Conservation (phyloP, 2,113 vertebrate genomes). For the Setophaga petechia region DNA sequence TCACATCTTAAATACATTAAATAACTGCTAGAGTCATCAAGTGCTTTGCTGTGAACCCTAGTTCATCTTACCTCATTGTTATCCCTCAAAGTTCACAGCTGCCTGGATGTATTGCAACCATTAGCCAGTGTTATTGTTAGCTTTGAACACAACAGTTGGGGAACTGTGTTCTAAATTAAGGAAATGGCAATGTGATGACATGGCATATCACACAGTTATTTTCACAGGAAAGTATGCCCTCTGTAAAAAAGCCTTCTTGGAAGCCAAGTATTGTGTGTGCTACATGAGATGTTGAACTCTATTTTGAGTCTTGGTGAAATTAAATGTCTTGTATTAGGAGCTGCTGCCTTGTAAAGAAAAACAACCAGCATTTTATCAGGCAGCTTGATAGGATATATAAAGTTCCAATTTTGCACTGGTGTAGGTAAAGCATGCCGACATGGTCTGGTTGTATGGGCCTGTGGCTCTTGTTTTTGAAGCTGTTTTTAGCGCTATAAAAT, state of each 20-base stretch:
- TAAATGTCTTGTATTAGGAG: not conserved
- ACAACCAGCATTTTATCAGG: not conserved
- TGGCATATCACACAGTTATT: conserved; percentile 39
- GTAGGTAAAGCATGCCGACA: not conserved
- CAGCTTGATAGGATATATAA: not conserved
- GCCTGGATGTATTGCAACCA: conserved; percentile 57
- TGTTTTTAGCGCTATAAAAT: not conserved
- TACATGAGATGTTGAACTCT: conserved; percentile 22
- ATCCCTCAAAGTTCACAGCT: conserved; percentile 73
- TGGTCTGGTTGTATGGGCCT: not conserved
- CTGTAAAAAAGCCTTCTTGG: conserved; percentile 18
- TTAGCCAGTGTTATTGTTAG: conserved; percentile 65
- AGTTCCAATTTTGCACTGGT: not conserved
- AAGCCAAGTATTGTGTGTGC: not conserved
- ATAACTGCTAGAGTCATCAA: conserved; percentile 63
- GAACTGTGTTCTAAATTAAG: conserved; percentile 65
- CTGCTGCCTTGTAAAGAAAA: not conserved
- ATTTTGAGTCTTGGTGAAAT: not conserved
- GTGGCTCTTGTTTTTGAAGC: not conserved
- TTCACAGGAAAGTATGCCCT: conserved; percentile 26
- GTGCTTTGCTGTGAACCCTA: conserved; percentile 65
- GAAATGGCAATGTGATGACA: conserved; percentile 68
- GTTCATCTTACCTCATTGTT: conserved; percentile 76
- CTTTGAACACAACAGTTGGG: conserved; percentile 51
- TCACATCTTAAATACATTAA: conserved; percentile 76